Evolutionary conservation across 2,888 invertebrate species (phyloP).

Genomic region (Trypoxylon attenuatum): DNA sequence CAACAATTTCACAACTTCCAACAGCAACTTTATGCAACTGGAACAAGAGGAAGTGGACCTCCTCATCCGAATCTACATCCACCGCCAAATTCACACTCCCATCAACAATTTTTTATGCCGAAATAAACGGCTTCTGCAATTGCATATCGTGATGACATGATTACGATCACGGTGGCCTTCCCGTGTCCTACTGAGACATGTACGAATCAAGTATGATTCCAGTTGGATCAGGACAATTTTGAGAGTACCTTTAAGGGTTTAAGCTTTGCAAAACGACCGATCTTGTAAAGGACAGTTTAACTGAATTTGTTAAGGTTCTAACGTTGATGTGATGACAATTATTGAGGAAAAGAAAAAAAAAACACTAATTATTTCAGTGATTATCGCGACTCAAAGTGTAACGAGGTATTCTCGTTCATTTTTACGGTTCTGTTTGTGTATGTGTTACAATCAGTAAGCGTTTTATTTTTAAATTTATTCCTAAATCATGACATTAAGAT

Average conservation of each 20-base stretch:
- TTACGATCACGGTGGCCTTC: slow-evolving; percentile 51
- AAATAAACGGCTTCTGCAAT: slow-evolving; percentile 62
- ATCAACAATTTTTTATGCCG: slow-evolving; percentile 75
- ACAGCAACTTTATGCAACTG: slow-evolving; percentile 94
- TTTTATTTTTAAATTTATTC: slow-evolving; percentile 22
- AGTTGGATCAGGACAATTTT: slow-evolving; percentile 18
- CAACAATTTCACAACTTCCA: slow-evolving; percentile 97
- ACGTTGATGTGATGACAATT: slow-evolving; percentile 39
- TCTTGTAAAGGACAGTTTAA: slow-evolving; percentile 39
- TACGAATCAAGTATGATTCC: slow-evolving; percentile 26
- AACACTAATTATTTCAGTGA: slow-evolving; percentile 19
- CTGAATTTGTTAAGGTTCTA: slow-evolving; percentile 39
- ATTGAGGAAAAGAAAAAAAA: slow-evolving; percentile 19
- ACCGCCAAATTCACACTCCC: slow-evolving; percentile 70
- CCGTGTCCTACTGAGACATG: slow-evolving; percentile 37
- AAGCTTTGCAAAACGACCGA: slow-evolving; percentile 32
- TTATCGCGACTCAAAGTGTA: slow-evolving; percentile 29
- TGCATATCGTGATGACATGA: slow-evolving; percentile 32
- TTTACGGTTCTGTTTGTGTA: slow-evolving; percentile 45
- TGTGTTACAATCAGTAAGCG: slow-evolving; percentile 37
- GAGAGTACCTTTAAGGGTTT: slow-evolving; percentile 30
- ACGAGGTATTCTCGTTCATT: slow-evolving; percentile 37
- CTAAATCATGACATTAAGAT: slow-evolving; percentile 24
- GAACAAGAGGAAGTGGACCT: slow-evolving; percentile 79
- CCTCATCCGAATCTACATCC: slow-evolving; percentile 72